phyloP scores from a whole-genome alignment of 2,113 vertebrate species.

The Diglossa brunneiventris region DNA sequence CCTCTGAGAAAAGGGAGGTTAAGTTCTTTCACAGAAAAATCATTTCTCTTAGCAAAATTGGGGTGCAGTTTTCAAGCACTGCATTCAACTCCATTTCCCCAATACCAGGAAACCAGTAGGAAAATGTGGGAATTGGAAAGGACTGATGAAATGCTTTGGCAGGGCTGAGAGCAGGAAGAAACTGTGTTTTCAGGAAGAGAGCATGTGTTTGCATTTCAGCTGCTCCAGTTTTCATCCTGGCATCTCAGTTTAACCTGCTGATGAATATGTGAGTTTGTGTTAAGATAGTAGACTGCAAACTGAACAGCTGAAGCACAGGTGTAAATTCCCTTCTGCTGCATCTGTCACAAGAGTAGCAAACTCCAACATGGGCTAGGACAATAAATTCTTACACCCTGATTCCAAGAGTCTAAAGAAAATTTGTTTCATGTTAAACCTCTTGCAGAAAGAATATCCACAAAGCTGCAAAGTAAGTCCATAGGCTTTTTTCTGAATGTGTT shows the following conservation, averaged over 20 bases:
- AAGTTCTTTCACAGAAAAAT: not conserved
- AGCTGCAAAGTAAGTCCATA: not conserved
- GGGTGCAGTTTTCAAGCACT: not conserved
- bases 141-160: not conserved
- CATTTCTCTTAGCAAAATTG: not conserved
- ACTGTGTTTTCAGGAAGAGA: not conserved
- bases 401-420: not conserved
- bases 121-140: not conserved
- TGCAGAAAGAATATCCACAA: not conserved
- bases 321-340: constrained; percentile 3
- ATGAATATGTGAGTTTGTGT: not conserved
- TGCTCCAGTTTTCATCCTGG: constrained; percentile 9
- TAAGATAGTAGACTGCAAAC: not conserved
- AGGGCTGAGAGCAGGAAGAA: not conserved
- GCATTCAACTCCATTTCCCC: not conserved
- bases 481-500: not conserved
- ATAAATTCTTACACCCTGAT: not conserved
- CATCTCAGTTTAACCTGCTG: constrained; percentile 21
- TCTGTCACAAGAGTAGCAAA: not conserved
- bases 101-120: not conserved
- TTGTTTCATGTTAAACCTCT: not conserved
- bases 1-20: not conserved
- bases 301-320: constrained; percentile 9
- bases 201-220: not conserved
- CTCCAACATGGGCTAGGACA: not conserved